These are phyloP conservation scores for Hycleus phaleratus DNA, from an alignment of 1,140 invertebrate genomes.

Conservation along the genomic window DNA sequence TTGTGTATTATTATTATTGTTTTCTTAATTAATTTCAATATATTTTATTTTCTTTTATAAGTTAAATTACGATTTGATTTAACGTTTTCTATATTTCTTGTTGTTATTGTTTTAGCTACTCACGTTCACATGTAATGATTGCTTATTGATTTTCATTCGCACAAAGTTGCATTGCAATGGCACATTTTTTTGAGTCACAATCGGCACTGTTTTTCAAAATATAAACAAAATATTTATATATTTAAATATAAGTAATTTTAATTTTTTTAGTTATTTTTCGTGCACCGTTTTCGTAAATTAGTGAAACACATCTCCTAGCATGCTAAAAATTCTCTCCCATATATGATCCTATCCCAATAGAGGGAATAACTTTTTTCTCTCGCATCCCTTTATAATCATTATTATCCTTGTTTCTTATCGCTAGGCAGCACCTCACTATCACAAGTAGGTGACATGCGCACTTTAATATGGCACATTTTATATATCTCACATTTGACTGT, in stretches of 20 bases:
- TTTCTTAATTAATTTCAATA: conserved; percentile 7
- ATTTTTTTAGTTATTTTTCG: conserved; percentile 46
- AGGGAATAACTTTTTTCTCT: conserved; percentile 5
- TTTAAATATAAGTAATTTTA: background rate
- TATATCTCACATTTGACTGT: conserved; percentile 33
- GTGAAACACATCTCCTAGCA: conserved; percentile 29
- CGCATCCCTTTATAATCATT: background rate
- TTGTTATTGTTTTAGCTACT: conserved; percentile 47
- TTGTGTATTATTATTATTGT: background rate
- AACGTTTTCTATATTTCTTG: conserved; percentile 23
- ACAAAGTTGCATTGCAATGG: conserved; percentile 55
- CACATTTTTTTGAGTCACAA: conserved; percentile 46
- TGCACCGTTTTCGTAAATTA: conserved; percentile 46
- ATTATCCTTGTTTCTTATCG: conserved; percentile 20
- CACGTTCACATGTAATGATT: conserved; percentile 62
- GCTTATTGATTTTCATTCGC: conserved; percentile 53
- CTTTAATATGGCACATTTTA: conserved; percentile 39
- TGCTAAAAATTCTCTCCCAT: background rate
- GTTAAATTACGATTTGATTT: background rate
- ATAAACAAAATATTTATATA: conserved; percentile 12
- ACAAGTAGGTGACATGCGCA: conserved; percentile 41
- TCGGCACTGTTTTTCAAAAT: conserved; percentile 47
- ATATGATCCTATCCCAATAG: background rate
- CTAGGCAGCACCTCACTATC: conserved; percentile 40
- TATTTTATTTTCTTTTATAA: background rate